Base-by-base conservation (phyloP, 1,140 invertebrate genomes). In the Scaptodrosophila lebanonensis region DNA sequence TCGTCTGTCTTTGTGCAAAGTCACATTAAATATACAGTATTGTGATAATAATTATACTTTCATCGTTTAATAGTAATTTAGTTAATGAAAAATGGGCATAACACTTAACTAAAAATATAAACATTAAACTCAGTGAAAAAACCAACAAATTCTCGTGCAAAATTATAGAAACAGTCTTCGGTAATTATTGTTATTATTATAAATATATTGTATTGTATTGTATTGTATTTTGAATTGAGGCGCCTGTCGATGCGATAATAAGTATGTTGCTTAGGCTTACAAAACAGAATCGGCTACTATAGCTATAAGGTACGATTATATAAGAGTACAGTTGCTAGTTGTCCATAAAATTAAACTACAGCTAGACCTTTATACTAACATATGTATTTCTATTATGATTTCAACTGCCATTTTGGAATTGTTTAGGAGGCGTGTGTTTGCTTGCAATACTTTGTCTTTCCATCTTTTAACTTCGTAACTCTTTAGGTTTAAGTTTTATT, bases 1-100 rank as follows among this genome's bases (percentile, higher is more conserved):
- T 76, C 72, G 73, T 71, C 53, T 64, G 45, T 72, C 72, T 71
- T 79, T 77, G 63, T 64, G 72, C 45, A 29, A 20, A 50, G 66
- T 65, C 60, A 50, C 16, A 18, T 39, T 35, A 30, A 12, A 25
- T 25, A 44, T 30, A 39, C 11, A 39, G 4, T 8, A 2, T 42
- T 6, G 49, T 22, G 9, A 17, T 11, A 53, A 17, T 39, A 38
- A n/a, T n/a, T n/a, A n/a, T n/a, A n/a, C n/a, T n/a, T n/a, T n/a
- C n/a, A n/a, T n/a, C n/a, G n/a, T n/a, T n/a, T n/a, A n/a, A n/a
- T n/a, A n/a, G n/a, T n/a, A n/a, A n/a, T n/a, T n/a, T n/a, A n/a
- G n/a, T n/a, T n/a, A 13, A 29, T 50, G 27, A 12, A n/a, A 17
- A 25, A 57, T 13, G 64, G 48, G 42, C 65, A 53, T 66, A 69